Conservation (phyloP, 2,888 invertebrate species). For the Iselma pallidipennis region DNA sequence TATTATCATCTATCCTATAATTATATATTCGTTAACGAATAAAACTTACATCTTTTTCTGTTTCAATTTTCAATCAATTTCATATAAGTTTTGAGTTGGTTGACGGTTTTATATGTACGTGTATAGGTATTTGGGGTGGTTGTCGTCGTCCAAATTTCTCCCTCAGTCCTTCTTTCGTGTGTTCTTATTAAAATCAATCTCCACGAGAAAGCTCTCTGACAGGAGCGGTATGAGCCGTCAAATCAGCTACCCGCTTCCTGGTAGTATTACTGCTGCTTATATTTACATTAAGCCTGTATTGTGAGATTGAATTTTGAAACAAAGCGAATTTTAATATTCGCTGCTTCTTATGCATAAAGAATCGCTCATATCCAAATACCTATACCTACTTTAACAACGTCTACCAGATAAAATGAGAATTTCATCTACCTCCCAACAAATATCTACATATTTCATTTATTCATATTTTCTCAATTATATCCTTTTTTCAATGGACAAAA, state of each 20-base stretch:
- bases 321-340: constrained; percentile 55
- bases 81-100: too few species aligned
- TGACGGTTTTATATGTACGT: not conserved
- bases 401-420: constrained; percentile 6
- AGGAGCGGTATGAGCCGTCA: constrained; percentile 49
- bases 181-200: constrained; percentile 52
- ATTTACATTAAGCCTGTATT: constrained; percentile 53
- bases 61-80: not conserved
- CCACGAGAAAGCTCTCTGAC: constrained; percentile 38
- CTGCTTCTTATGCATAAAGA: constrained; percentile 48
- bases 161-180: constrained; percentile 40
- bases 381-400: constrained; percentile 30
- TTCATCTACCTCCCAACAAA: not conserved
- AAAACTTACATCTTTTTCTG: not conserved
- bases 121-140: not conserved
- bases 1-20: not conserved
- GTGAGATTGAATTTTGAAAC: constrained; percentile 55
- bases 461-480: not conserved
- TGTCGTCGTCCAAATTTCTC: constrained; percentile 40
- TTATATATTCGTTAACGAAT: too few species aligned
- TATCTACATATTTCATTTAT: not conserved
- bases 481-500: too few species aligned
- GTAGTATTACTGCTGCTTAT: constrained; percentile 50
- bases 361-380: constrained; percentile 48
- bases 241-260: constrained; percentile 43